Conservation (phyloP, 1,140 invertebrate species). For the Protaetia brevitarsis region DNA sequence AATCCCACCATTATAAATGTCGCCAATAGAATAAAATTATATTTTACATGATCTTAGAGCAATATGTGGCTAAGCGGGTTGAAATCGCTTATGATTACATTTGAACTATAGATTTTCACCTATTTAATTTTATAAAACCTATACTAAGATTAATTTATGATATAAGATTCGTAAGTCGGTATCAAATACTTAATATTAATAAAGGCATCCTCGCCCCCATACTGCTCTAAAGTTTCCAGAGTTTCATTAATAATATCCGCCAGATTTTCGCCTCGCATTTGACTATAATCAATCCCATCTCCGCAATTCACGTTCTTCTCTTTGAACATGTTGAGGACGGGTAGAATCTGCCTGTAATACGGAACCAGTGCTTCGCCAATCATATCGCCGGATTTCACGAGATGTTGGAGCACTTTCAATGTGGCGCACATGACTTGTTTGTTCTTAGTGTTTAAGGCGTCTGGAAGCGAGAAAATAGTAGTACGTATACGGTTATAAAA, state of each 20-base stretch:
- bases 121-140: too few relatives aligned
- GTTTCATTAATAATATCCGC: slow-evolving; percentile 91
- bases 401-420: slow-evolving; percentile 75
- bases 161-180: slow-evolving; percentile 93
- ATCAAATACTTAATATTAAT: slow-evolving; percentile 98
- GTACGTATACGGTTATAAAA: neutral
- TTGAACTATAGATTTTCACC: too few relatives aligned
- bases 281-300: slow-evolving; percentile 61
- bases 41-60: too few relatives aligned
- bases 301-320: slow-evolving; percentile 72
- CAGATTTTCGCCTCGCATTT: slow-evolving; percentile 72
- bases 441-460: slow-evolving; percentile 78
- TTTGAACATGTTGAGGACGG: slow-evolving; percentile 86
- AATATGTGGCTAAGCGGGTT: too few relatives aligned
- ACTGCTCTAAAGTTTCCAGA: slow-evolving; percentile 81
- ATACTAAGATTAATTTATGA: slow-evolving; percentile 70
- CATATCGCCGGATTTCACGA: slow-evolving; percentile 75
- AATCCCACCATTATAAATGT: too few relatives aligned
- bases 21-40: too few relatives aligned
- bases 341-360: slow-evolving; percentile 89
- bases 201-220: slow-evolving; percentile 90
- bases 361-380: slow-evolving; percentile 87
- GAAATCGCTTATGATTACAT: too few relatives aligned
- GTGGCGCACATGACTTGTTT: slow-evolving; percentile 73
- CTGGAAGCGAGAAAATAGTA: slow-evolving; percentile 55